phyloP scores from a whole-genome alignment of 1,140 invertebrate genomes.

The Doryteuthis pealeii region DNA sequence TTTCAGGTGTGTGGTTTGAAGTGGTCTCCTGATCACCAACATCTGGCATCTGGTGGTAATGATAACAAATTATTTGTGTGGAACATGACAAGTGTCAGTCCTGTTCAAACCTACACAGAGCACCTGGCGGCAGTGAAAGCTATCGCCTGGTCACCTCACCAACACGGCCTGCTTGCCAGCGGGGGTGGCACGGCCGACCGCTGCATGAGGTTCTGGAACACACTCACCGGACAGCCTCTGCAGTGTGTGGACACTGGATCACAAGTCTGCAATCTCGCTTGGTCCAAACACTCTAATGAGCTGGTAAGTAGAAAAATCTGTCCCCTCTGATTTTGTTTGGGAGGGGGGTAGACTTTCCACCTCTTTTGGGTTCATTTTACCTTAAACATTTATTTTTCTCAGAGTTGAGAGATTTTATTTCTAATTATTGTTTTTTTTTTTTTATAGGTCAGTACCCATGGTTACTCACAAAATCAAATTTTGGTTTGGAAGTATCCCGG shows the following conservation, averaged over 20 bases:
- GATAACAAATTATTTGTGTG: slow-evolving; percentile 98
- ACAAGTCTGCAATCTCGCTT: slow-evolving; percentile 97
- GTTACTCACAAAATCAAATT: slow-evolving; percentile 99
- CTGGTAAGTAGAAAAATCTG: slow-evolving; percentile 71
- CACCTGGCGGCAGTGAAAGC: slow-evolving; percentile 97
- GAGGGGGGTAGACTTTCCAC: not conserved
- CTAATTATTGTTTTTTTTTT: too few relatives aligned
- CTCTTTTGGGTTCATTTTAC: not conserved
- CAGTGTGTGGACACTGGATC: slow-evolving; percentile 99
- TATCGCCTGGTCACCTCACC: slow-evolving; percentile 99
- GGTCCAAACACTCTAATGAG: slow-evolving; percentile 98
- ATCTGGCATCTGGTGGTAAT: slow-evolving; percentile 97
- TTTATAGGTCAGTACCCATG: slow-evolving; percentile 84
- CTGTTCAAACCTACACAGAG: slow-evolving; percentile 89
- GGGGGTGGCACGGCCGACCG: slow-evolving; percentile 97
- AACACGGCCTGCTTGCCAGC: slow-evolving; percentile 94
- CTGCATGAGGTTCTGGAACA: slow-evolving; percentile 93
- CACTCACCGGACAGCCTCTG: slow-evolving; percentile 97
- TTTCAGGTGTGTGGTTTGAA: slow-evolving; percentile 88
- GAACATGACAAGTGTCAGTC: slow-evolving; percentile 75
- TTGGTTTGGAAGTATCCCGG: slow-evolving; percentile 99
- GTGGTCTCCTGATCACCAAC: slow-evolving; percentile 99
- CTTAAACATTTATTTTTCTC: slow-evolving; percentile 7
- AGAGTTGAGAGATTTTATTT: not conserved
- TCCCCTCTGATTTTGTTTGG: not conserved